Base-by-base conservation (phyloP, 2,797 vertebrate species). In the Pristis pectinata region DNA sequence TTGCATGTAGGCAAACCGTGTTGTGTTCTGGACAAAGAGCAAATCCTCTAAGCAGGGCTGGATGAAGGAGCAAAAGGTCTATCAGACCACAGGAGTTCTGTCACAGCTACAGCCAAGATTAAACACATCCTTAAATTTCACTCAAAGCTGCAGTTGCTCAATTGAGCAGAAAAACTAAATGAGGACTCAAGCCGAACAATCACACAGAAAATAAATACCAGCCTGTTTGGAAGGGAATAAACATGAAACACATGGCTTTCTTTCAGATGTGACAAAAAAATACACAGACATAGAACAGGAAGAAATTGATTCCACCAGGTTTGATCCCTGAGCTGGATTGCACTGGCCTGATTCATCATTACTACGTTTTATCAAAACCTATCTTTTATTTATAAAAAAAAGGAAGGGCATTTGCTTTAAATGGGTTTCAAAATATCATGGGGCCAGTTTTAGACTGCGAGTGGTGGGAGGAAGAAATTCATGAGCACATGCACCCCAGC, bases 201-300 rank as follows among this genome's bases (percentile, higher is more conserved):
- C n/a, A 67, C 87, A 67, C 87, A 24, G 87, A 67, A 27, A 91
- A 91, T 91, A 91, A 91, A 91, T 91, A 91, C 22, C 82, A 83
- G 85, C 59, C 59, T 22, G 85, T 89, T 64, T 37, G 17, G 59
- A 22, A 61, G 2, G 37, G 11, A 91, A 67, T 67, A 67, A 91
- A 41, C 61, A 24, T 11, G 9, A 13, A 67, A 91, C 61, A 41
- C 61, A 3, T 19, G 19, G 61, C 59, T 34, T 87, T 59, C 53
- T 13, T 7, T 17, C 30, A 1, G 53, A 67, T 0, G 61, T 19
- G 64, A 37, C 1, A 41, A 67, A 3, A 22, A 67, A 41, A 91
- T 74, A 74, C 70, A 74, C 70, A 41, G 77, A 24, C 2, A 41
- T 0, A 24, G 61, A 10, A 13, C 5, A 10, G 15, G 13, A 41